Percentiles rank a stretch among this genome's conserved stretches.
These are phyloP conservation scores for Venturia canescens DNA, from an alignment of 1,140 invertebrate genomes.

Conservation along the genomic window DNA sequence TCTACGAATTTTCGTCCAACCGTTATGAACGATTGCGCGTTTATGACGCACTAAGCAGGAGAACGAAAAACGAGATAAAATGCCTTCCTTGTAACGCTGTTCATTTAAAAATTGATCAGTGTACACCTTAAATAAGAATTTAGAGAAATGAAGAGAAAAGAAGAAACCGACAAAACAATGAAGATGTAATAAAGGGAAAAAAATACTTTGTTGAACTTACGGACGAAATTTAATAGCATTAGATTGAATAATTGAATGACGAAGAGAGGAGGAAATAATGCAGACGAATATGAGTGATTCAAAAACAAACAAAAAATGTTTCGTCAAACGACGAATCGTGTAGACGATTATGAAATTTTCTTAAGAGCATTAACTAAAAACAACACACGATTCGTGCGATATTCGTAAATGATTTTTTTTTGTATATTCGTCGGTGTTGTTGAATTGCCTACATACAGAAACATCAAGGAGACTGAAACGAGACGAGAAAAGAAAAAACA, in stretches of 20 bases:
- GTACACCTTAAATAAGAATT: slow-evolving; percentile 1
- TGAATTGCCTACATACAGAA: slow-evolving; percentile 63
- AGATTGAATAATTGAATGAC: slow-evolving; percentile 4
- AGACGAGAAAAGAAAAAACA: neutral
- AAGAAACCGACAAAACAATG: neutral
- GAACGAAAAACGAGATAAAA: slow-evolving; percentile 55
- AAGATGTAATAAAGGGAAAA: slow-evolving; percentile 24
- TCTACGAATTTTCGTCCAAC: neutral
- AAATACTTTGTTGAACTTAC: slow-evolving; percentile 59
- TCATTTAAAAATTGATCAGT: slow-evolving; percentile 5
- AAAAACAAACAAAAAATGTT: slow-evolving; percentile 42
- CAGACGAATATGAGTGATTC: neutral
- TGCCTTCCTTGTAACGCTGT: slow-evolving; percentile 63
- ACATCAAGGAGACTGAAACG: slow-evolving; percentile 58
- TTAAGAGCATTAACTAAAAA: neutral
- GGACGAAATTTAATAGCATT: slow-evolving; percentile 57
- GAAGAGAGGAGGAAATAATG: slow-evolving; percentile 17
- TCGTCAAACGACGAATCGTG: slow-evolving; percentile 7
- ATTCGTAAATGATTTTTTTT: neutral
- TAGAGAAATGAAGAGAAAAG: slow-evolving; percentile 1
- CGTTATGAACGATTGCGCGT: neutral
- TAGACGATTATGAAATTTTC: neutral
- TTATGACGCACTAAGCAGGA: neutral
- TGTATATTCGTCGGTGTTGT: neutral
- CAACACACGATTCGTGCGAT: neutral